Conservation (phyloP, 2,113 vertebrate species). For the Stictonetta naevosa region DNA sequence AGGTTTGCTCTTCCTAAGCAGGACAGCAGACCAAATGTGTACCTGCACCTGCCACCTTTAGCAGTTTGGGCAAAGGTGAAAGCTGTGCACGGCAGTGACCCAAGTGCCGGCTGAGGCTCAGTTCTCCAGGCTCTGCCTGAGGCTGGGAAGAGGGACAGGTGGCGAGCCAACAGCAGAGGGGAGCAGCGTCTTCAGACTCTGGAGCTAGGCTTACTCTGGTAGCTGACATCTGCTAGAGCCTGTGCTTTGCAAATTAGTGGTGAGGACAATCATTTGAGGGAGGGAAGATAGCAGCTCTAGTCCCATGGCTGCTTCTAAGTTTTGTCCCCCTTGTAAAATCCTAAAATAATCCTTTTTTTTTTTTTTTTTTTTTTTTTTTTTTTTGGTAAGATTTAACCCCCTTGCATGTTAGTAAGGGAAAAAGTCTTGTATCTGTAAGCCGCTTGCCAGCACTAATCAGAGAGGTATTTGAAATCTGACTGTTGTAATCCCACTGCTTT, state of each 20-base stretch:
- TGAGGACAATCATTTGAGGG: not conserved
- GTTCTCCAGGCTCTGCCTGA: not conserved
- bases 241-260: not conserved
- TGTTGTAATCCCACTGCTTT: not conserved
- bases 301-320: not conserved
- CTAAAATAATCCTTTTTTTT: not conserved
- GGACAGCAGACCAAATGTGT: not conserved
- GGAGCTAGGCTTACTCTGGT: not conserved
- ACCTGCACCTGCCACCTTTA: not conserved
- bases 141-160: not conserved
- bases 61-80: not conserved
- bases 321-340: not conserved
- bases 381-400: not conserved
- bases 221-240: not conserved
- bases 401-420: not conserved
- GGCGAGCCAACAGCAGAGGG: not conserved
- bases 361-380: not conserved
- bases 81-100: accelerated
- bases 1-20: not conserved
- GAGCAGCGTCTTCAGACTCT: not conserved
- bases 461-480: not conserved
- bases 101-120: not conserved
- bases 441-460: not conserved
- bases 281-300: not conserved
- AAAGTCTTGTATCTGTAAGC: not conserved